phyloP scores from a whole-genome alignment of 2,113 vertebrate species.

The Bubo bubo region DNA sequence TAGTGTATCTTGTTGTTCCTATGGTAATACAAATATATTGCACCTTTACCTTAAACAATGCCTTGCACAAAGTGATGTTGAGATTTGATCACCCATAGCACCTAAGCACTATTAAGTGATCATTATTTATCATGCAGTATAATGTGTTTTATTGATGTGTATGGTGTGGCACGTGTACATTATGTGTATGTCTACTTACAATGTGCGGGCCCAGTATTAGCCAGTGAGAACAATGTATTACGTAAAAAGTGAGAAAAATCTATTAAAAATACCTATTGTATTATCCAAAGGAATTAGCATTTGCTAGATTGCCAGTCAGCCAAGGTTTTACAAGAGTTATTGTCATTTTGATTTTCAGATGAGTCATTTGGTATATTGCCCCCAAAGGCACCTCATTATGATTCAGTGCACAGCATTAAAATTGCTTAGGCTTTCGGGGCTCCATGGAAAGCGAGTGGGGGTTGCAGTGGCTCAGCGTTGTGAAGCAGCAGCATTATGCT shows the following conservation, averaged over 20 bases:
- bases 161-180: neutral
- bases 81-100: neutral
- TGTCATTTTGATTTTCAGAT: slow-evolving; percentile 74
- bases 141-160: neutral
- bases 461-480: slow-evolving; percentile 64
- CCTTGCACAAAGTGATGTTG: neutral
- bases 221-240: neutral
- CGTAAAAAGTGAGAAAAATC: slow-evolving; percentile 7
- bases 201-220: neutral
- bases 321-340: slow-evolving; percentile 64
- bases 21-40: neutral
- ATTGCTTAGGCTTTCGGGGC: slow-evolving; percentile 72
- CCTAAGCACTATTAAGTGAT: neutral
- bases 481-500: slow-evolving; percentile 71
- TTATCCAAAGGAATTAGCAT: slow-evolving; percentile 46
- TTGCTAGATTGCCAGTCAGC: slow-evolving; percentile 60
- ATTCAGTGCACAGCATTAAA: slow-evolving; percentile 75
- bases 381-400: slow-evolving; percentile 75
- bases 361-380: slow-evolving; percentile 77
- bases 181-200: neutral
- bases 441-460: slow-evolving; percentile 61
- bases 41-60: neutral
- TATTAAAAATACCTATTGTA: slow-evolving; percentile 9
- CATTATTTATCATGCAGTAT: neutral
- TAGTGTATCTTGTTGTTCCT: neutral